These are phyloP conservation scores for Acleris cristana DNA, from an alignment of 2,888 invertebrate genomes.

Conservation along the genomic window DNA sequence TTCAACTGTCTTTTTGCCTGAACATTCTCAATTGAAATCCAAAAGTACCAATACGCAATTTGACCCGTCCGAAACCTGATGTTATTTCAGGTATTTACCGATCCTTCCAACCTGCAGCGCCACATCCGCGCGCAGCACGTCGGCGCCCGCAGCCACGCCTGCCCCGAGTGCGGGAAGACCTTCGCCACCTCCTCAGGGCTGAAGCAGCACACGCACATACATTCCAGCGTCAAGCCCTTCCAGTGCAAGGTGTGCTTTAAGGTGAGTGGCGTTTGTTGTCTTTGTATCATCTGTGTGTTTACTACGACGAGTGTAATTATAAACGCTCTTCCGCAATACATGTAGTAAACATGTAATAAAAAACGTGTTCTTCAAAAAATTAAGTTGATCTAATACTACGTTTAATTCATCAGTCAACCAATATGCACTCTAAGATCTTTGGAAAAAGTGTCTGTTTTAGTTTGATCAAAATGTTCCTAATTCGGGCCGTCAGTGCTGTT, in stretches of 20 bases:
- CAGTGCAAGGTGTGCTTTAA: constrained; percentile 98
- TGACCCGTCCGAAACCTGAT: constrained; percentile 77
- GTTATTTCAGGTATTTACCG: constrained; percentile 94
- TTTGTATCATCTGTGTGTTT: no score
- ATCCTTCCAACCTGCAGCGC: constrained; percentile 97
- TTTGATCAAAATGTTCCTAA: no score
- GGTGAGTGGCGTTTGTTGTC: constrained; percentile 65
- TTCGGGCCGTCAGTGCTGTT: no score
- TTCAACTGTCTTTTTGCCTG: neutral
- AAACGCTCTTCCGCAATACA: no score
- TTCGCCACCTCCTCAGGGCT: constrained; percentile 98
- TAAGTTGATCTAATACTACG: no score
- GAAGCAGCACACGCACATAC: constrained; percentile 99
- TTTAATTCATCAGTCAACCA: no score
- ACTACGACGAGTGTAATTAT: no score
- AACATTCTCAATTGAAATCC: neutral
- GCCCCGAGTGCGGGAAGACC: constrained; percentile 99
- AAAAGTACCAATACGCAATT: constrained; percentile 45
- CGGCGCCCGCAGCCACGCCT: constrained; percentile 98
- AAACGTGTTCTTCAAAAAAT: no score
- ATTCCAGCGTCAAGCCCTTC: constrained; percentile 98
- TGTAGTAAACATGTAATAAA: no score
- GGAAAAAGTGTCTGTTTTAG: no score
- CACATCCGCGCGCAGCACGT: constrained; percentile 98
- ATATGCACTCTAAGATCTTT: no score